Evolutionary conservation across 1,140 invertebrate genomes (phyloP).

Genomic region (Asobara japonica): DNA sequence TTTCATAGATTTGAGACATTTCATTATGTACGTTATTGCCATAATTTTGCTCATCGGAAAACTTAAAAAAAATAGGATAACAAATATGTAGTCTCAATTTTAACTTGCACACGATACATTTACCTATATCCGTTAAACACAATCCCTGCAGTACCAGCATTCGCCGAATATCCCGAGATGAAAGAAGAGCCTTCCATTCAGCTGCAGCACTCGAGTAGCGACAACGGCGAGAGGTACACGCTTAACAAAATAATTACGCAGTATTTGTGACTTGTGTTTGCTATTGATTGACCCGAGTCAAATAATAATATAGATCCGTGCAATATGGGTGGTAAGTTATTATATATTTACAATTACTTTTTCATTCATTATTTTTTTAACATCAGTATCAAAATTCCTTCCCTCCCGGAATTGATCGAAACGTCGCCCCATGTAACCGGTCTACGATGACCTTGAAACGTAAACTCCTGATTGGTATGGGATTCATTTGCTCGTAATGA

Average conservation of each 20-base stretch:
- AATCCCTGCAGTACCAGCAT: not conserved
- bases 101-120: not conserved
- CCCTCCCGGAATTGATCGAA: not conserved
- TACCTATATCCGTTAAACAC: not conserved
- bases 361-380: not conserved
- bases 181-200: not conserved
- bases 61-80: no score
- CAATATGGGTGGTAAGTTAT: slow-evolving; percentile 55
- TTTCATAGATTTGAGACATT: no score
- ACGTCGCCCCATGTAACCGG: slow-evolving; percentile 37
- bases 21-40: no score
- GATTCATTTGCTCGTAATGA: slow-evolving; percentile 18
- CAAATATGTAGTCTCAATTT: no score
- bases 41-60: no score
- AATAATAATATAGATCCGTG: slow-evolving; percentile 29
- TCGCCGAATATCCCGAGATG: not conserved
- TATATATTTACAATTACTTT: not conserved
- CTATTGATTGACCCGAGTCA: slow-evolving; percentile 19
- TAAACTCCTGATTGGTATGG: slow-evolving; percentile 29
- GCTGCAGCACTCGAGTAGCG: slow-evolving; percentile 50
- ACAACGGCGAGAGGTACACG: slow-evolving; percentile 44
- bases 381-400: not conserved
- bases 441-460: slow-evolving; percentile 60
- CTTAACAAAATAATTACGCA: slow-evolving; percentile 24
- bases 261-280: slow-evolving; percentile 15